phyloP scores from a whole-genome alignment of 2,888 invertebrate species.

The Nezara viridula region DNA sequence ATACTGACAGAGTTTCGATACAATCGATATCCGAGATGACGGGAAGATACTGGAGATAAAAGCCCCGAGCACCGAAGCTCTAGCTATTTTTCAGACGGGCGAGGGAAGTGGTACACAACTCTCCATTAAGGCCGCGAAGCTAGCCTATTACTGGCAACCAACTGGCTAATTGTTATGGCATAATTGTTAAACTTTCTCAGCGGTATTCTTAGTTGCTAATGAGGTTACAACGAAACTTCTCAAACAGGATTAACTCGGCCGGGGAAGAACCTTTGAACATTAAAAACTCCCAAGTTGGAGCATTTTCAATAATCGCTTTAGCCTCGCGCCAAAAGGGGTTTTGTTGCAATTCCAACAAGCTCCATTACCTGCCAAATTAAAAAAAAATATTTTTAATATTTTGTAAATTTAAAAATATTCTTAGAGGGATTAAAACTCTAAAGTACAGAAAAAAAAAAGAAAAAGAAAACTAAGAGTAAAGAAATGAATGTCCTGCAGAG shows the following conservation, averaged over 20 bases:
- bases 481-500: neutral
- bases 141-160: conserved; percentile 1
- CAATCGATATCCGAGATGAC: neutral
- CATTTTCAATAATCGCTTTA: conserved; percentile 20
- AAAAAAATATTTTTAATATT: too few species aligned
- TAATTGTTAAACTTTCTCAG: conserved; percentile 50
- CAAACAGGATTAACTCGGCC: conserved; percentile 25
- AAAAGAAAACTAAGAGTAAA: neutral
- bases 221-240: conserved; percentile 53
- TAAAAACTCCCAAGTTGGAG: neutral
- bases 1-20: neutral
- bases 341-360: neutral
- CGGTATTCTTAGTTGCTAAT: conserved; percentile 19
- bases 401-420: too few species aligned
- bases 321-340: neutral
- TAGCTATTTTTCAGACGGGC: neutral
- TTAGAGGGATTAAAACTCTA: neutral
- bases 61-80: neutral
- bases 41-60: neutral
- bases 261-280: conserved; percentile 19
- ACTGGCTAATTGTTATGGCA: conserved; percentile 38
- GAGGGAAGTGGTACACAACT: neutral
- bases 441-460: neutral
- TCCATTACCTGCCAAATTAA: neutral
- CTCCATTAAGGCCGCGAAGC: conserved; percentile 27